Percentiles rank a stretch among this genome's conserved stretches.
Conservation (phyloP, 2,113 vertebrate genomes). For the Gnathonemus echidnorhynchus region DNA sequence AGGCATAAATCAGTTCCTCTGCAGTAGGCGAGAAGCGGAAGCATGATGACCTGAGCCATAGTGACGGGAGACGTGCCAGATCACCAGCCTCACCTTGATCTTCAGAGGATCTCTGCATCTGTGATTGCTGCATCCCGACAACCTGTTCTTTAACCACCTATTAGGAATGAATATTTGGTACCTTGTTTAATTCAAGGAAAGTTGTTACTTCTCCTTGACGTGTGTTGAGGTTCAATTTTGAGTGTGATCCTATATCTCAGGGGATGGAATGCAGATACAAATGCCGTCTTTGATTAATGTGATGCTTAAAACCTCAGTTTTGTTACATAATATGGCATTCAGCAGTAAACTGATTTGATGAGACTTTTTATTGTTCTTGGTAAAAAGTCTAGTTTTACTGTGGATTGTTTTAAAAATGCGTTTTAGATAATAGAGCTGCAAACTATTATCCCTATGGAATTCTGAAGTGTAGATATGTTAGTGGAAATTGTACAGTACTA, state of each 20-base stretch:
- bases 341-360: not conserved
- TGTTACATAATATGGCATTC: not conserved
- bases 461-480: not conserved
- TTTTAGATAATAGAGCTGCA: not conserved
- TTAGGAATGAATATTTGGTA: not conserved
- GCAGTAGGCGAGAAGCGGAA: not conserved
- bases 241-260: not conserved
- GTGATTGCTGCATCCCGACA: not conserved
- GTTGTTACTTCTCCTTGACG: not conserved
- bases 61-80: not conserved
- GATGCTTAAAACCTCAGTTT: not conserved
- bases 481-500: constrained; percentile 15
- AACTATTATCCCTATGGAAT: constrained; percentile 5
- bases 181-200: not conserved
- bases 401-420: not conserved
- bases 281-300: not conserved
- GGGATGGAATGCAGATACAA: not conserved
- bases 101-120: not conserved
- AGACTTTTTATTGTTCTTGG: constrained; percentile 3
- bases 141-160: not conserved
- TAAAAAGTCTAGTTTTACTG: not conserved
- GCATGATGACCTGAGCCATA: not conserved
- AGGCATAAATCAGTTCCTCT: not conserved
- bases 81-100: not conserved
- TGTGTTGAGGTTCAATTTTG: constrained; percentile 5